phyloP scores from a whole-genome alignment of 2,113 vertebrate genomes.

The Colinus virginianus region DNA sequence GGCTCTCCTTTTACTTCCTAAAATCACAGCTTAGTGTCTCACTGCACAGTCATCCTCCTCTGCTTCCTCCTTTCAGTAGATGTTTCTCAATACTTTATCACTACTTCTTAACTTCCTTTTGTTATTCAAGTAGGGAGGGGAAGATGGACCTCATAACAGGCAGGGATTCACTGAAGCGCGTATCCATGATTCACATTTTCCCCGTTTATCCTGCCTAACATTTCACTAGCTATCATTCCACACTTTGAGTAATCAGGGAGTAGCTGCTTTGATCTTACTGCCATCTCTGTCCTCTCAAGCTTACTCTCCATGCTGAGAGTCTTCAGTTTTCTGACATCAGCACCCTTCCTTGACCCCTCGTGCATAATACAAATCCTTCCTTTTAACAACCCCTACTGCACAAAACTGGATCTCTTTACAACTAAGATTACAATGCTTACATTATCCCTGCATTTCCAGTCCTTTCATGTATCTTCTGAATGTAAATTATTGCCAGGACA shows the following conservation, averaged over 20 bases:
- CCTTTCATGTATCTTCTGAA: background rate
- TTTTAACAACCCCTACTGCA: background rate
- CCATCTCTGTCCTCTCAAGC: background rate
- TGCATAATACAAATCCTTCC: background rate
- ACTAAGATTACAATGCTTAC: background rate
- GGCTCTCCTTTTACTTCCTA: background rate
- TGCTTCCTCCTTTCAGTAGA: background rate
- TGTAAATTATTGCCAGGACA: background rate
- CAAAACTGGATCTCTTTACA: background rate
- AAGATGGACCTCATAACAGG: background rate
- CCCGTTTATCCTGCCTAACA: background rate
- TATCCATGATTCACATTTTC: background rate
- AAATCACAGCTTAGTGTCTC: background rate
- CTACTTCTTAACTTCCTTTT: background rate
- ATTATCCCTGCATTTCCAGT: background rate
- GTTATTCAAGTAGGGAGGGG: background rate
- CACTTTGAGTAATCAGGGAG: background rate
- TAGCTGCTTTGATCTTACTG: background rate
- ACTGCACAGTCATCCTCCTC: background rate
- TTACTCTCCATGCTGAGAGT: background rate
- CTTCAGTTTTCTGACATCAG: background rate
- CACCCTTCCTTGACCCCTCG: background rate
- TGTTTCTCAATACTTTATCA: slow-evolving; percentile 3
- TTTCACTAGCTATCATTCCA: slow-evolving; percentile 15
- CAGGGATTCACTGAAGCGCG: background rate